phyloP scores from a whole-genome alignment of 92 coral and sea anemone genomes.

The Siderastrea radians region DNA sequence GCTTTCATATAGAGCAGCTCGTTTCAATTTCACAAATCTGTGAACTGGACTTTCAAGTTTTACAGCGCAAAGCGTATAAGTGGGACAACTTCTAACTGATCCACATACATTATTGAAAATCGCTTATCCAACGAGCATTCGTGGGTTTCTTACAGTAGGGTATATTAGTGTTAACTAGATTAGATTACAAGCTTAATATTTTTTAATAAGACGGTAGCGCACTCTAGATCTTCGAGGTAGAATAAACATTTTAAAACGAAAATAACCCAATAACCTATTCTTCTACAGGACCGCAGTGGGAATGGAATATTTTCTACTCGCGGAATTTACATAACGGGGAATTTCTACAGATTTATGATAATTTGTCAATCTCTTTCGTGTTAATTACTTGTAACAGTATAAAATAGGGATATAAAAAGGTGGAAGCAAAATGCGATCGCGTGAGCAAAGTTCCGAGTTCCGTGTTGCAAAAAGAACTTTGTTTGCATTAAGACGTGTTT shows the following conservation, averaged over 20 bases:
- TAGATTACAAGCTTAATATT: neutral
- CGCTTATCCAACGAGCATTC: too few species aligned
- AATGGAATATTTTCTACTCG: conserved; percentile 12
- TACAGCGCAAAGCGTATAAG: neutral
- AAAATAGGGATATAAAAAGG: neutral
- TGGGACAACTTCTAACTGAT: too few species aligned
- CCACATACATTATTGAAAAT: too few species aligned
- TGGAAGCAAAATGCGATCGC: neutral
- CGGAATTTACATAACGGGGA: neutral
- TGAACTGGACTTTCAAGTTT: neutral
- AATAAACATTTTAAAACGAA: neutral
- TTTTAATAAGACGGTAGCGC: neutral
- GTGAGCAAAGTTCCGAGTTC: neutral
- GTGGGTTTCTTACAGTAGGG: too few species aligned
- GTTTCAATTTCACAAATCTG: neutral
- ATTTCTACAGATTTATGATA: neutral
- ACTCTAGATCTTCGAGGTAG: neutral
- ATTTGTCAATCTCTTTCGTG: too few species aligned
- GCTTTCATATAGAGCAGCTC: neutral
- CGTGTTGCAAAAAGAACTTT: neutral
- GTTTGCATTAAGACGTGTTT: neutral
- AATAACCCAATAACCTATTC: neutral
- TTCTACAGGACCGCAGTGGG: neutral
- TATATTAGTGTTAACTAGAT: too few species aligned
- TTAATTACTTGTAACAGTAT: too few species aligned